These are phyloP conservation scores for Calcarius lapponicus DNA, from an alignment of 2,797 vertebrate species.

Conservation along the genomic window DNA sequence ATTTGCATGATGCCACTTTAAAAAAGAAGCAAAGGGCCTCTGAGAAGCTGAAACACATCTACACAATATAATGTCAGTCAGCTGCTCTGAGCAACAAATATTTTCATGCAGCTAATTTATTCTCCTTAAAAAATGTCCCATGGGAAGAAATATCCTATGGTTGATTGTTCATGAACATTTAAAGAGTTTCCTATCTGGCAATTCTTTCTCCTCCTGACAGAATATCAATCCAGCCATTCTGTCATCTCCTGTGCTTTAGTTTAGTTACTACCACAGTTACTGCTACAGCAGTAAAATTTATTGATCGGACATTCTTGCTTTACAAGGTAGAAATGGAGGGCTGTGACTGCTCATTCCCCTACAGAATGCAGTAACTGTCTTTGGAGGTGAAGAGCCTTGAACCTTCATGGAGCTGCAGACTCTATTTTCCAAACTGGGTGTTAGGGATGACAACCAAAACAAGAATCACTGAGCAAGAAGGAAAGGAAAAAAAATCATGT, in stretches of 20 bases:
- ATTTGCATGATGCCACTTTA: neutral
- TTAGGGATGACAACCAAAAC: neutral
- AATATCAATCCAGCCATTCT: neutral
- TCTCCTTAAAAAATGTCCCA: neutral
- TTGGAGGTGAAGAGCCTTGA: neutral
- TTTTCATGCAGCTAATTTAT: neutral
- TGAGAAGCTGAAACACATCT: neutral
- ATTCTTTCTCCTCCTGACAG: neutral
- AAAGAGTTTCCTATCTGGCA: neutral
- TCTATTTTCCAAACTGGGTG: neutral
- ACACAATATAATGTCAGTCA: neutral
- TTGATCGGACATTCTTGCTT: neutral
- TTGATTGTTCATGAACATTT: conserved; percentile 4
- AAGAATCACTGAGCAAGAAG: neutral
- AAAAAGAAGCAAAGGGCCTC: neutral
- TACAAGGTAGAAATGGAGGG: conserved; percentile 13
- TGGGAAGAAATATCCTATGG: neutral
- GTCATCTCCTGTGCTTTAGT: neutral
- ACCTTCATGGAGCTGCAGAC: neutral
- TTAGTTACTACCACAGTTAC: conserved; percentile 33
- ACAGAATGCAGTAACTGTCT: neutral
- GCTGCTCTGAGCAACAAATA: neutral
- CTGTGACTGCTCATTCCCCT: neutral
- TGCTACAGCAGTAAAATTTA: conserved; percentile 27
- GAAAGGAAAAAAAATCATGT: neutral